phyloP scores from a whole-genome alignment of 2,797 vertebrate genomes.

The Eutrigla gurnardus region DNA sequence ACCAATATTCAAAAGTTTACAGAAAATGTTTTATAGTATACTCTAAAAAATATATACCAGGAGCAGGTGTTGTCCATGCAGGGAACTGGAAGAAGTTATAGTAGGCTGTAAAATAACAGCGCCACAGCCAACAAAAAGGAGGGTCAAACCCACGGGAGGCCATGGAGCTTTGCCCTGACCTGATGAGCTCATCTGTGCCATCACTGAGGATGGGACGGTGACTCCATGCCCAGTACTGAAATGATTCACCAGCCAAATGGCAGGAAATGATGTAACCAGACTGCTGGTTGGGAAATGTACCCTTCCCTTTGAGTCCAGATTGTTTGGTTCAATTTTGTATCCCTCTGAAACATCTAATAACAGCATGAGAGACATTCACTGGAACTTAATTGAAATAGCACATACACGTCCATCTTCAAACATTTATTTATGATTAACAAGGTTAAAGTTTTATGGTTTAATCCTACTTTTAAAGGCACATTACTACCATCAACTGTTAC shows the following conservation, averaged over 20 bases:
- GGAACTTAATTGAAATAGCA: neutral
- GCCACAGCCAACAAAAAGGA: conserved; percentile 1
- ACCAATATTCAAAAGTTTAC: conserved; percentile 3
- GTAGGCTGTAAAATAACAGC: neutral
- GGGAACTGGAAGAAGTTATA: neutral
- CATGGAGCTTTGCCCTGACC: conserved; percentile 24
- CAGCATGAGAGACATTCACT: conserved; percentile 1
- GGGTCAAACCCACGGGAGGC: conserved; percentile 37
- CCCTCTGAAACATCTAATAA: conserved; percentile 21
- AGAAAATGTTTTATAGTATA: conserved; percentile 9
- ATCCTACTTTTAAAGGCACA: neutral
- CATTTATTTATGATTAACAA: neutral
- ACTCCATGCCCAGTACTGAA: conserved; percentile 37
- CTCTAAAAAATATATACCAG: neutral
- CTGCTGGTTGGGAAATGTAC: conserved; percentile 38
- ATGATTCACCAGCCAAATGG: conserved; percentile 40
- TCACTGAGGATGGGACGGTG: conserved; percentile 29
- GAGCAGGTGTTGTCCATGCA: conserved; percentile 2
- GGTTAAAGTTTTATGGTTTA: neutral
- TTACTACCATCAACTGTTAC: too few relatives aligned
- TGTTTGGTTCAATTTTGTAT: conserved; percentile 36
- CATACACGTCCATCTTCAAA: neutral
- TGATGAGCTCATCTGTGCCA: conserved; percentile 41
- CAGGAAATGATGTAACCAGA: conserved; percentile 44
- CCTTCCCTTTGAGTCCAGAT: conserved; percentile 24